A percentile compares a stretch with the other conserved stretches of the same genome.
Conservation (phyloP, 2,888 invertebrate genomes). For the Tachina fera region DNA sequence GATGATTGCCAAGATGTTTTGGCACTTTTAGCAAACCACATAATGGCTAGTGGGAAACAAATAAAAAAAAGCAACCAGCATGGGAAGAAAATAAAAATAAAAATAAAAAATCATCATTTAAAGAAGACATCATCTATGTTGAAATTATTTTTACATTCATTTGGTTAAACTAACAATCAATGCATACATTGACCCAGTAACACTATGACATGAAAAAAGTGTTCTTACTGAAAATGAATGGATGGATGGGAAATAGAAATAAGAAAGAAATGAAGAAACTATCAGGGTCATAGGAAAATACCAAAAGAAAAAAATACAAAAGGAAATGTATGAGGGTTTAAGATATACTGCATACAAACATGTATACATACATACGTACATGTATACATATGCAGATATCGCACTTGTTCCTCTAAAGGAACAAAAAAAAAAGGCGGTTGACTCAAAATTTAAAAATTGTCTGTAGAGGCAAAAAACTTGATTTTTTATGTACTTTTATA, state of each 20-base stretch:
- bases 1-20: constrained; percentile 66
- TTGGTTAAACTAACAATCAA: constrained; percentile 29
- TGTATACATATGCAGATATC: no score
- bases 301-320: no score
- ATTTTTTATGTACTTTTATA: no score
- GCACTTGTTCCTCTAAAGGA: no score
- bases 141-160: constrained; percentile 13
- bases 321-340: no score
- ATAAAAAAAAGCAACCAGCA: constrained; percentile 27
- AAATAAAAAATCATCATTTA: constrained; percentile 15
- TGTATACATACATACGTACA: no score
- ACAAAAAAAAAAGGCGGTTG: no score
- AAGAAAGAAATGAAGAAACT: not conserved
- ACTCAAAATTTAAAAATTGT: no score
- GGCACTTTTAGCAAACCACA: constrained; percentile 47
- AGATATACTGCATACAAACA: no score
- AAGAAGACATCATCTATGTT: constrained; percentile 36
- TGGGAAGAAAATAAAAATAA: constrained; percentile 35
- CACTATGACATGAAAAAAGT: constrained; percentile 65
- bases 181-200: constrained; percentile 68
- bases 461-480: no score
- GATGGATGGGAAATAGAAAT: not conserved
- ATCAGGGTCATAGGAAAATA: constrained; percentile 17
- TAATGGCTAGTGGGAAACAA: not conserved
- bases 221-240: constrained; percentile 22